Evolutionary conservation across 2,888 invertebrate species (phyloP).

Genomic region (Papilio gigon): DNA sequence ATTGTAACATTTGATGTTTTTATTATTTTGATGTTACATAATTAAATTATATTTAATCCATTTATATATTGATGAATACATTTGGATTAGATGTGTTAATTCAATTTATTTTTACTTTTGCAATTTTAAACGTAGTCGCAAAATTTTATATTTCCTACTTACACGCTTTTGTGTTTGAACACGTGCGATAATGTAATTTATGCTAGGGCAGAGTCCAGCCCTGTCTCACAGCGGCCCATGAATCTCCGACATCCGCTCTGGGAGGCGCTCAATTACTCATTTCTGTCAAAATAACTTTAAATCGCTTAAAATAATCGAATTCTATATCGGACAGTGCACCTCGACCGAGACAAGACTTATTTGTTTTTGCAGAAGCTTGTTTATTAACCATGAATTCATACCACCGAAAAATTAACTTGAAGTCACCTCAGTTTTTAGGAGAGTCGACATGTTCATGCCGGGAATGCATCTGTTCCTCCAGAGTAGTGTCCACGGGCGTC

Average conservation of each 20-base stretch:
- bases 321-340: slow-evolving; percentile 49
- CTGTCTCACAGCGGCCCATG: slow-evolving; percentile 60
- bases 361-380: background rate
- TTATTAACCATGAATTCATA: background rate
- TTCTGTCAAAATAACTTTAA: slow-evolving; percentile 72
- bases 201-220: slow-evolving; percentile 55
- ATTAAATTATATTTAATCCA: too few species aligned
- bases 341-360: slow-evolving; percentile 2
- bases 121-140: background rate
- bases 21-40: too few species aligned
- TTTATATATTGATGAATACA: too few species aligned
- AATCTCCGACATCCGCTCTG: slow-evolving; percentile 72
- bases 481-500: too few species aligned
- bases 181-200: slow-evolving; percentile 57
- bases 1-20: too few species aligned
- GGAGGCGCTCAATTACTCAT: slow-evolving; percentile 73
- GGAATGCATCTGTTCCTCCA: too few species aligned
- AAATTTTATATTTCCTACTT: slow-evolving; percentile 24
- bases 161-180: slow-evolving; percentile 35
- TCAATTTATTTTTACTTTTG: background rate
- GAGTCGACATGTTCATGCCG: too few species aligned
- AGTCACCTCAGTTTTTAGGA: background rate
- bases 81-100: background rate
- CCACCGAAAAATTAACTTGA: background rate
- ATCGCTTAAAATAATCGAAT: slow-evolving; percentile 67